Conservation (phyloP, 2,888 invertebrate species). For the Pantelozetes paolii region DNA sequence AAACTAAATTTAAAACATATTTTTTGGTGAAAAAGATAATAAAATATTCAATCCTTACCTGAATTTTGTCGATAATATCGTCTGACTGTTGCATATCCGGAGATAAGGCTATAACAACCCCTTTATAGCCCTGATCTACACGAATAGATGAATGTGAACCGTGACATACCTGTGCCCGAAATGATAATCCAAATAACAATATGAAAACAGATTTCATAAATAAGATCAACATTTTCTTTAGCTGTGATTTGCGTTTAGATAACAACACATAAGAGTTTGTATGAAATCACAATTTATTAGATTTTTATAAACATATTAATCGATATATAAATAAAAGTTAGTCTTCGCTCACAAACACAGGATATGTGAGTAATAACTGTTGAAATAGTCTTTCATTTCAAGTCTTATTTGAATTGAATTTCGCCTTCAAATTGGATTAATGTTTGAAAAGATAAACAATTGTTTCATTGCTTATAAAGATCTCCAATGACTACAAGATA, state of each 20-base stretch:
- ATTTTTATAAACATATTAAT: too few species aligned
- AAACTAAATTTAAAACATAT: background rate
- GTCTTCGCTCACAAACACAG: too few species aligned
- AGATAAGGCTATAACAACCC: conserved; percentile 15
- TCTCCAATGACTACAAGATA: background rate
- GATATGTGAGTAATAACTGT: conserved; percentile 3
- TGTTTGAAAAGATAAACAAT: background rate
- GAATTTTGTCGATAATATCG: background rate
- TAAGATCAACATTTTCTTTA: too few species aligned
- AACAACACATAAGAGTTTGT: too few species aligned
- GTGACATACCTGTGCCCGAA: background rate
- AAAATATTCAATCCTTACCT: conserved; percentile 30
- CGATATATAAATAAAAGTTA: too few species aligned
- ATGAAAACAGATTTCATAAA: too few species aligned
- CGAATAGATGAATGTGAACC: conserved; percentile 14
- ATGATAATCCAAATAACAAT: too few species aligned
- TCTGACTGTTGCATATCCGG: background rate
- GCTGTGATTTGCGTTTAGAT: too few species aligned
- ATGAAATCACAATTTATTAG: too few species aligned
- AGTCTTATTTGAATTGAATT: background rate
- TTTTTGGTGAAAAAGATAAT: background rate
- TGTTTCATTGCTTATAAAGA: background rate
- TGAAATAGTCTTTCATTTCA: background rate
- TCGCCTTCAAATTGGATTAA: background rate
- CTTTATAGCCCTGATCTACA: conserved; percentile 1